Conservation (phyloP, 2,797 vertebrate genomes). For the Dermochelys coriacea region DNA sequence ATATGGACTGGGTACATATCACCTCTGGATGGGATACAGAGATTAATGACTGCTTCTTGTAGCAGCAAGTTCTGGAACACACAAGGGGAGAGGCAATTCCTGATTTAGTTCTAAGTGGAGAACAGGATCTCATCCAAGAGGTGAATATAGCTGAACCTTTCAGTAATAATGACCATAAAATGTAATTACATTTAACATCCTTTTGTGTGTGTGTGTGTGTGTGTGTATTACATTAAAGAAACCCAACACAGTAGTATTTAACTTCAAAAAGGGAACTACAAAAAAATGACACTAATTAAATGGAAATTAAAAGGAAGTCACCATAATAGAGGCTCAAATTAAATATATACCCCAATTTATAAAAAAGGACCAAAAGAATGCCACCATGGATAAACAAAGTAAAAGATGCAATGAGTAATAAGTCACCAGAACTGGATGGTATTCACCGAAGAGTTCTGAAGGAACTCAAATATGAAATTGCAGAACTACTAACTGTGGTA, state of each 20-base stretch:
- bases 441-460: background rate
- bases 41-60: background rate
- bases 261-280: background rate
- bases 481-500: background rate
- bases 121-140: background rate
- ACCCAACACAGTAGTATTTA: background rate
- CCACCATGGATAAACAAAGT: background rate
- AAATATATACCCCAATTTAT: background rate
- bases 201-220: no score
- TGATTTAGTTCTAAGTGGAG: background rate
- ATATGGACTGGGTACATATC: background rate
- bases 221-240: background rate
- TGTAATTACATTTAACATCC: background rate
- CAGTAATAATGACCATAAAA: background rate
- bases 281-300: background rate
- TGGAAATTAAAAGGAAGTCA: background rate
- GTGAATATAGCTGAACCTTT: background rate
- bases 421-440: background rate
- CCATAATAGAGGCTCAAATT: background rate
- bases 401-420: background rate
- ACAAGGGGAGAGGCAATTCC: background rate
- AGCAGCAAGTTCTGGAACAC: background rate
- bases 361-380: background rate
- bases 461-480: background rate
- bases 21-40: background rate